Percentiles rank a stretch among this genome's conserved stretches.
phyloP scores from a whole-genome alignment of 1,140 invertebrate species.

The Magallana gigas region DNA sequence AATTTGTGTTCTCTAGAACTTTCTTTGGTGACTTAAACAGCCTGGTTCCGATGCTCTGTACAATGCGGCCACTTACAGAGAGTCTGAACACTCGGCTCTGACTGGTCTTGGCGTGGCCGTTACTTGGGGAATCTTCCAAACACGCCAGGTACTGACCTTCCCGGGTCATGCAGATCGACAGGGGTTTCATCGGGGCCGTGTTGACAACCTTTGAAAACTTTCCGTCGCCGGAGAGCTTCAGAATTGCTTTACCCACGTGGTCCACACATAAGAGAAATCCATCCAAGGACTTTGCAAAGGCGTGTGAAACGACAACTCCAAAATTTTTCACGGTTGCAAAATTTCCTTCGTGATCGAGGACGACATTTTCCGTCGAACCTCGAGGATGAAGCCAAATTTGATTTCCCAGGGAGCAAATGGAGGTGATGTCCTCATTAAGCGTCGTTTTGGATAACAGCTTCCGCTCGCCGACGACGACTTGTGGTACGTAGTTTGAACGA shows the following conservation, averaged over 20 bases:
- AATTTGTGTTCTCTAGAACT: neutral
- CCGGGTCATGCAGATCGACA: slow-evolving; percentile 2
- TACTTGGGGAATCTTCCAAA: neutral
- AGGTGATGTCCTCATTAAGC: slow-evolving; percentile 4
- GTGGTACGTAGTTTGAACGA: neutral
- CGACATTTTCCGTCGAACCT: slow-evolving; percentile 19
- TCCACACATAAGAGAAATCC: slow-evolving; percentile 20
- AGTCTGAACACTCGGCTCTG: neutral
- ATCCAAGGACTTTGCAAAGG: slow-evolving; percentile 7
- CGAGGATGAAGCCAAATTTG: slow-evolving; percentile 31
- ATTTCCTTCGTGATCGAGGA: slow-evolving; percentile 5
- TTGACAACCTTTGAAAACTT: slow-evolving; percentile 19
- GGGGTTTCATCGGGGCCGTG: neutral
- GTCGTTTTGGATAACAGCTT: neutral
- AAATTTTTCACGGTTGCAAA: neutral
- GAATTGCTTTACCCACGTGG: neutral
- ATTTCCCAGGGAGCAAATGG: slow-evolving; percentile 7
- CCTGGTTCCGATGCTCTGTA: neutral
- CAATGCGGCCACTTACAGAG: slow-evolving; percentile 19
- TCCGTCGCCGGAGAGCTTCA: neutral
- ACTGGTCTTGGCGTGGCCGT: neutral
- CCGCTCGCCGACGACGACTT: neutral
- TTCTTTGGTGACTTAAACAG: slow-evolving; percentile 3
- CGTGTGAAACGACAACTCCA: neutral
- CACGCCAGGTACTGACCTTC: slow-evolving; percentile 24